Evolutionary conservation across 2,888 invertebrate species (phyloP), one percentile per base, ranked within the genome.

Genomic region (Calliphora vomitoria): DNA sequence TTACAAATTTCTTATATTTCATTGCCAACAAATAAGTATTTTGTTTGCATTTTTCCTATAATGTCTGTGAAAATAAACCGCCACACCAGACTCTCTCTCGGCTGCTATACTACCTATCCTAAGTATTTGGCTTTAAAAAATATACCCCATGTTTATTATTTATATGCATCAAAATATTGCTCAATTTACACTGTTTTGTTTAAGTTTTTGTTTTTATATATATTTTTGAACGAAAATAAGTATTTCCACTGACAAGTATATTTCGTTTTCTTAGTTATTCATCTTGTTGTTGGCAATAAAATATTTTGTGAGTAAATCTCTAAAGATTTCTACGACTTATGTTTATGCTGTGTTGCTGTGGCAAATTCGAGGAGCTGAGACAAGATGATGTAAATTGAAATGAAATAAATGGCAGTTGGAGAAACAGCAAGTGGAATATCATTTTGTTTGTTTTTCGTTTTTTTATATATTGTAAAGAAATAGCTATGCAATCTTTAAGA

Each of bases 1-100:
- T 55, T 38, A 55, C 4, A 55, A 20, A 13, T 38, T 55, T 53
- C 11, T 38, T 20, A 2, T 38, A 20, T 35, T 38, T 71, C 35
- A 53, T 35, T 71, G 60, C 60, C 60, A 60, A 35, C 35, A 60
- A 60, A 50, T 50, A 6, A n/a, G n/a, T 50, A n/a, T 15, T 35
- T 35, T 13, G 15, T 35, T 31, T 15, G 31, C 15, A 25, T 4
- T 10, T 58, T 25, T 58, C 8, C 58, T 25, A 10, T 25, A 25
- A 25, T 1, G 25, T 25, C 25, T 25, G 25, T 25, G 11, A 25
- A 58, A 20, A 25, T 53, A 4, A 4, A 25, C 10, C 5, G 50
- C 4, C 13, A 6, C n/a, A 50, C 4, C 50, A 50, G 2, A 55
- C 55, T 18, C 6, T 44, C 55, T 18, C 6, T 44, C 11, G 4